A percentile compares a stretch with the other conserved stretches of the same genome.
Conservation (phyloP, 2,113 vertebrate species). For the Dasyprocta punctata region DNA sequence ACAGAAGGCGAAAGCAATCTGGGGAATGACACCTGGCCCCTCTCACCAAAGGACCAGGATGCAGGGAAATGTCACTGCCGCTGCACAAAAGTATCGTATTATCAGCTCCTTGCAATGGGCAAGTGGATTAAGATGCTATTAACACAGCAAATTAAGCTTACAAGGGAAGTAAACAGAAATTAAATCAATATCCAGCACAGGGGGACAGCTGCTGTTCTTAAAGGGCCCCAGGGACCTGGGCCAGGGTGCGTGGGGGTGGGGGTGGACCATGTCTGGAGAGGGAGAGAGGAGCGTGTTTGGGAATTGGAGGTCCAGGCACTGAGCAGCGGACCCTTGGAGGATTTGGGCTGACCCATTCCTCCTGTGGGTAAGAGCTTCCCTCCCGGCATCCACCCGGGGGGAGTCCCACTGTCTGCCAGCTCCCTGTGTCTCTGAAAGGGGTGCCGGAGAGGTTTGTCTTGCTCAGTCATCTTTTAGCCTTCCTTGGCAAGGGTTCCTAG, state of each 20-base stretch:
- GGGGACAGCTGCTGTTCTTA: slow-evolving; percentile 73
- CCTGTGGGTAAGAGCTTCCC: neutral
- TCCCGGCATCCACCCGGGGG: neutral
- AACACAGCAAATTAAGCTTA: slow-evolving; percentile 86
- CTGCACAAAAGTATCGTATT: slow-evolving; percentile 69
- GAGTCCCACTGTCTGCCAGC: too few relatives aligned
- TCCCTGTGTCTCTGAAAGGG: too few relatives aligned
- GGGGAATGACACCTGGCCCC: slow-evolving; percentile 37
- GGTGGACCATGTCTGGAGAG: neutral
- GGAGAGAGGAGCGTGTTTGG: neutral
- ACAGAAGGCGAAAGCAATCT: neutral
- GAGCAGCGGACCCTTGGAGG: fast-evolving
- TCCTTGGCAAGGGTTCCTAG: neutral
- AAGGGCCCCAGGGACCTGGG: neutral
- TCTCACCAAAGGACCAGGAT: slow-evolving; percentile 62
- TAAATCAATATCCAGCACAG: slow-evolving; percentile 80
- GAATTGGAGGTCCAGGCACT: neutral
- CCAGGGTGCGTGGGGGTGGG: neutral
- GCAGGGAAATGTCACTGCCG: slow-evolving; percentile 79
- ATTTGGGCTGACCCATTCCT: neutral
- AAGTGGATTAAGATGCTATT: slow-evolving; percentile 86
- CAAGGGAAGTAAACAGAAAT: slow-evolving; percentile 85
- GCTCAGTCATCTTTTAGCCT: too few relatives aligned
- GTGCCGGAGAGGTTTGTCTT: neutral
- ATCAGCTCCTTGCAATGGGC: slow-evolving; percentile 81